Percentiles rank a stretch among this genome's conserved stretches.
Evolutionary conservation across 64 coral and sea anemone species (phyloP).

Genomic region (Montipora foliosa): DNA sequence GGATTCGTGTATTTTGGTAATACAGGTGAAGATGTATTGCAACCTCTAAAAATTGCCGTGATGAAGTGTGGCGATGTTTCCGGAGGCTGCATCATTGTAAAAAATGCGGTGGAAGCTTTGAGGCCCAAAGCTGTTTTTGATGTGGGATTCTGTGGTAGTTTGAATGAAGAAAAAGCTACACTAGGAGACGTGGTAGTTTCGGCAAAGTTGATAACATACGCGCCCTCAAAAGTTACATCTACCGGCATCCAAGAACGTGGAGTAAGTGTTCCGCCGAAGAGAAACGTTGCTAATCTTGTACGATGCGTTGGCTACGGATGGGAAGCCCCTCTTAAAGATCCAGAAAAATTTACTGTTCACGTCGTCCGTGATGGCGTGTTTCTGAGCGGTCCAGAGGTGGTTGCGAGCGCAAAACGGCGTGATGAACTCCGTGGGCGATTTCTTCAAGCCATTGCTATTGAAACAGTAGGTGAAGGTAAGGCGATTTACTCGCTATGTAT

Average conservation of each 20-base stretch:
- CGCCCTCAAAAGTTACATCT: background rate
- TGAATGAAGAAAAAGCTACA: background rate
- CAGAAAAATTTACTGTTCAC: background rate
- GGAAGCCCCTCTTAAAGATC: conserved; percentile 18
- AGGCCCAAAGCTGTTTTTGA: conserved; percentile 3
- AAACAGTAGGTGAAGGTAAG: conserved; percentile 58
- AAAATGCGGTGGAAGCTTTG: background rate
- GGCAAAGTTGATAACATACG: background rate
- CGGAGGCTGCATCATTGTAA: background rate
- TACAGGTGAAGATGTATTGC: background rate
- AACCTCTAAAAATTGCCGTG: background rate
- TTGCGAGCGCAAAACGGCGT: background rate
- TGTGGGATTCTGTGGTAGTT: conserved; percentile 27
- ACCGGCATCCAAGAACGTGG: background rate
- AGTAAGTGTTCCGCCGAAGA: background rate
- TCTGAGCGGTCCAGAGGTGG: conserved; percentile 27
- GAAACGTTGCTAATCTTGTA: background rate
- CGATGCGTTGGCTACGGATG: background rate
- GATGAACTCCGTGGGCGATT: background rate
- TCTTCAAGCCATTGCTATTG: conserved; percentile 15
- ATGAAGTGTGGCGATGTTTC: background rate
- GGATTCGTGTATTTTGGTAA: background rate
- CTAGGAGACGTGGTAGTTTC: conserved; percentile 25
- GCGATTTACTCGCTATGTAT: too few species aligned
- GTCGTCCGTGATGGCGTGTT: conserved; percentile 13